Base-by-base conservation (phyloP, 2,113 vertebrate species). In the Eulacestoma nigropectus region DNA sequence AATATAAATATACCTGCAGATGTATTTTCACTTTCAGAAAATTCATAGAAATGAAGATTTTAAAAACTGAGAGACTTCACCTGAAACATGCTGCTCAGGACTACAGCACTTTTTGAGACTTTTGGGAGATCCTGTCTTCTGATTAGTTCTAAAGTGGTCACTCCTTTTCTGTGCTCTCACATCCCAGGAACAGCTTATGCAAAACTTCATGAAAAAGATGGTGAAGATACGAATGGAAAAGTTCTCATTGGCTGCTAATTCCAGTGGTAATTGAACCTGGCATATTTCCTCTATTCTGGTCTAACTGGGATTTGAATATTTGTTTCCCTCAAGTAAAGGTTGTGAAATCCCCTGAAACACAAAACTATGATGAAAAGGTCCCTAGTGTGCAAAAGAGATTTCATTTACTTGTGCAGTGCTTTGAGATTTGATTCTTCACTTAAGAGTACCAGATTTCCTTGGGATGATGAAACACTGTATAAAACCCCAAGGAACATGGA, bases 281-380 rank as follows among this genome's bases (percentile, higher is more conserved):
- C 87, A 72, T 84, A 91, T 95, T 94, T 87, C 77, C 65, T 96
- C 91, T 91, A 5, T 72, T 92, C 57, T 56, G 29, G 65, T 95
- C 74, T 94, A 78, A 73, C 84, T 95, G 96, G 94, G 95, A 97
- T 97, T 95, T 95, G 84, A 96, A 53, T 97, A 89, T 95, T 97
- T 96, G 96, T 91, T 96, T 96, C 94, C 95, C 91, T 65, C 94
- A 97, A 95, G 95, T 94, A 91, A 94, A 93, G 93, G 93, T 76
- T 95, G 87, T 72, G 74, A 92, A 96, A 96, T 97, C 89, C 96
- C 95, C 84, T 82, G 95, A 87, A 95, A 96, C 65, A 87, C 49
- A 93, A 73, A 96, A 81, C 89, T 91, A 25, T 76, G 94, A 95
- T 94, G 84, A 82, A 94, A 89, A 84, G 70, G 81, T 96, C 96